Evolutionary conservation across 2,888 invertebrate genomes (phyloP), one percentile per base, ranked within the genome.

Genomic region (Crocallis elinguaria): DNA sequence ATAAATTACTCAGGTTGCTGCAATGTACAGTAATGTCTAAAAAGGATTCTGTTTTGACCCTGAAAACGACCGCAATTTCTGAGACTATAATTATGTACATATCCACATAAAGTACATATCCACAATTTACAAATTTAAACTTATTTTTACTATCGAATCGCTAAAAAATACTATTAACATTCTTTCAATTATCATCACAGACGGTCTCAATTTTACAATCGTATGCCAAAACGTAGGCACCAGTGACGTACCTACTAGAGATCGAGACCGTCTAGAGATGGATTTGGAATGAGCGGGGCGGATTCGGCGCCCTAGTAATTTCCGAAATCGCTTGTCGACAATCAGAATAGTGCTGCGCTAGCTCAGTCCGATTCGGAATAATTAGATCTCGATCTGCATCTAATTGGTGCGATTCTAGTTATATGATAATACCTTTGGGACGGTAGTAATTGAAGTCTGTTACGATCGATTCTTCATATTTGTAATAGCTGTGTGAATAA

Each of bases 251-350:
- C 27, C 17, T 29, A 48, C 13, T 71, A 62, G n/a, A n/a, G n/a
- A 74, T 61, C 78, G 79, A 80, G 82, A 79, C 82, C 82, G 82
- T 73, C 76, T 77, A 77, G 52, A 56, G 55, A 71, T 74, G 69
- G 70, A 73, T 71, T 74, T 74, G 79, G 77, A 81, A 82, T 82
- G 79, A 77, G 73, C 71, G 71, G 75, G 67, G 73, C 64, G 73
- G 72, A 76, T 78, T 75, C 81, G 78, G 77, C 83, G 87, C 86
- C 88, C 88, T 88, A 84, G 88, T 83, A 88, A 90, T 90, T 90
- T 90, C 90, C 88, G 88, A 90, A 90, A 88, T 88, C 89, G 87
- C 83, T 81, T 79, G 87, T 84, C 88, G 84, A 85, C 89, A 86
- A 86, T 86, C 86, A 81, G 86, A 82, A 77, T 84, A 84, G 84